Percentiles rank a stretch among this genome's conserved stretches.
Conservation (phyloP, 2,888 invertebrate genomes). For the Hyles lineata region DNA sequence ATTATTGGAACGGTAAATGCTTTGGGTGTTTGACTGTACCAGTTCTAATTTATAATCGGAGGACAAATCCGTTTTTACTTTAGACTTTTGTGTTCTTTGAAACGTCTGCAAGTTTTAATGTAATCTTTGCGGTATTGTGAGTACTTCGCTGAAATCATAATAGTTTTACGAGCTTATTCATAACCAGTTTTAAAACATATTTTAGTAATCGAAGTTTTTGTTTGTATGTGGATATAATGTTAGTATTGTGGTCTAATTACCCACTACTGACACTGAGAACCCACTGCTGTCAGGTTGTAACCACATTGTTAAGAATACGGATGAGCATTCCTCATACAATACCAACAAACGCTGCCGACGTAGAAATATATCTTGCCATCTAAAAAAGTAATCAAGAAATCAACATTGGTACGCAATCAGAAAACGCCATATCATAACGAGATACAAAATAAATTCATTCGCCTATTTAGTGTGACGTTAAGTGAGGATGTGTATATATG, state of each 20-base stretch:
- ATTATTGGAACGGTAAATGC: too few relatives aligned
- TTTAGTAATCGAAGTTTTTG: too few relatives aligned
- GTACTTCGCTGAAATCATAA: too few relatives aligned
- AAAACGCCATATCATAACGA: constrained; percentile 37
- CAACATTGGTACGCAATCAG: constrained; percentile 26
- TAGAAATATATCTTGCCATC: constrained; percentile 11
- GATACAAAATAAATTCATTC: constrained; percentile 36
- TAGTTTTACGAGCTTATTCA: too few relatives aligned
- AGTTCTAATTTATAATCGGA: too few relatives aligned
- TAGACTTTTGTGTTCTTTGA: too few relatives aligned
- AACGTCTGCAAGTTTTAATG: too few relatives aligned
- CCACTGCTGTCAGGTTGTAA: not conserved
- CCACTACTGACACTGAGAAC: not conserved
- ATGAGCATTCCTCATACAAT: not conserved
- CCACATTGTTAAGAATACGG: not conserved
- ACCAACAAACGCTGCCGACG: not conserved
- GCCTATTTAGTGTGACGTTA: constrained; percentile 35
- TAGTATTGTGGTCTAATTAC: not conserved
- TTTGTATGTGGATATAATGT: not conserved
- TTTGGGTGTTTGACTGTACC: too few relatives aligned
- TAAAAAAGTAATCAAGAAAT: constrained; percentile 26
- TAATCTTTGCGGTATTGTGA: too few relatives aligned
- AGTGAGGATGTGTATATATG: constrained; percentile 31
- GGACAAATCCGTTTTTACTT: too few relatives aligned
- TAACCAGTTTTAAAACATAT: too few relatives aligned